Evolutionary conservation across 2,113 vertebrate species (phyloP), one percentile per base, ranked within the genome.

Genomic region (Chunga burmeisteri): DNA sequence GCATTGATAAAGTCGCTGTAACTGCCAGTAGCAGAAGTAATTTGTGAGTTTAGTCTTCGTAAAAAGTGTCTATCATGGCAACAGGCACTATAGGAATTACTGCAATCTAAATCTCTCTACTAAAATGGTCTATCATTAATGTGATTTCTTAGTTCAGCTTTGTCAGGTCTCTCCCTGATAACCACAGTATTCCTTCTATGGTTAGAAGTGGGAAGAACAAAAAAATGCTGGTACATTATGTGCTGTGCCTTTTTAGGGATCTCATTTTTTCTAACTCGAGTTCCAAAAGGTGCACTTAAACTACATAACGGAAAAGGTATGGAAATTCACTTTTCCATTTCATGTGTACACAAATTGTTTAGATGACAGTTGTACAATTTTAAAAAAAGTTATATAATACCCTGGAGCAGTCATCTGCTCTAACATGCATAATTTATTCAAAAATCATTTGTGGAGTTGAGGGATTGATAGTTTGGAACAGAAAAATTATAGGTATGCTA

Each of bases 401-500:
- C 81, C 90, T 53, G 71, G 84, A 90, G 92, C 74, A 92, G 74
- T 96, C 81, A 86, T 92, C 92, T 87, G 81, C 78, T 95, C 55
- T 50, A 50, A 75, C 86, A 88, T 77, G 62, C 53, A 70, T 77
- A 85, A 90, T 88, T 95, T 92, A 94, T 73, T 88, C 26, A 80
- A 90, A 95, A 88, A 73, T 84, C 16, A 71, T 88, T 91, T 74
- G 50, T 88, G 59, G 71, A 90, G 79, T 38, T 88, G 78, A 90
- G 82, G 63, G 79, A 96, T 94, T 95, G 94, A 95, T 92, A 88
- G 82, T 88, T 94, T 86, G 53, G 42, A 90, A 80, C 74, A 32
- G 74, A 83, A 92, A 90, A 97, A 92, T n/a, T 93, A 95, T 83
- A 96, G 84, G 42, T 55, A 81, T 46, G 58, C 38, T 88, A 94